Percentiles rank a stretch among this genome's conserved stretches.
These are phyloP conservation scores for Panthera uncia DNA, from an alignment of 2,113 vertebrate genomes.

Conservation along the genomic window DNA sequence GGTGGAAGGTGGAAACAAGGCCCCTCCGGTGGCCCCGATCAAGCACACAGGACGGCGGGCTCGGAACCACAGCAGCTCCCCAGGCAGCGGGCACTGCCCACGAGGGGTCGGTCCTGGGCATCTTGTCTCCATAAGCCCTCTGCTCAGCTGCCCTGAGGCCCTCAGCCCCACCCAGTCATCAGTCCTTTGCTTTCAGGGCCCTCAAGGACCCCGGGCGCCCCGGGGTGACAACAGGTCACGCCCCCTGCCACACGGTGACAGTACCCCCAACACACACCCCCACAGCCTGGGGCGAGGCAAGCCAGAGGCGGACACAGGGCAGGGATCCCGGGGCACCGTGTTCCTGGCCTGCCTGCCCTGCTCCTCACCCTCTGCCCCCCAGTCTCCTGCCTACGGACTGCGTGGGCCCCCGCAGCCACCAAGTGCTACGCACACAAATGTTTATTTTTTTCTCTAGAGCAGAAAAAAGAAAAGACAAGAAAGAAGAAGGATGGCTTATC, in stretches of 20 bases:
- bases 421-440: not conserved
- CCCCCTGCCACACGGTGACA: not conserved
- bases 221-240: not conserved
- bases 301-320: accelerated
- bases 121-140: not conserved
- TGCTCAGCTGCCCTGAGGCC: not conserved
- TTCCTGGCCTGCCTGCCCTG: not conserved
- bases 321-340: accelerated
- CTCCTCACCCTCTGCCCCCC: not conserved
- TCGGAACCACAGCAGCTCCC: not conserved
- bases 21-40: not conserved
- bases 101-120: not conserved
- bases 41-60: not conserved
- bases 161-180: accelerated
- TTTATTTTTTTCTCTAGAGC: slow-evolving; percentile 38
- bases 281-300: not conserved
- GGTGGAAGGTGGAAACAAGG: not conserved
- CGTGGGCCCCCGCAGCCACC: not conserved
- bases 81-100: not conserved
- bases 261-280: not conserved
- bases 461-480: not conserved
- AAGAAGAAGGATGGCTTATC: not conserved
- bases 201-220: accelerated
- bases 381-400: not conserved
- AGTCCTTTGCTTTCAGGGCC: not conserved